Conservation (phyloP, 2,888 invertebrate species). For the Idaea straminata region DNA sequence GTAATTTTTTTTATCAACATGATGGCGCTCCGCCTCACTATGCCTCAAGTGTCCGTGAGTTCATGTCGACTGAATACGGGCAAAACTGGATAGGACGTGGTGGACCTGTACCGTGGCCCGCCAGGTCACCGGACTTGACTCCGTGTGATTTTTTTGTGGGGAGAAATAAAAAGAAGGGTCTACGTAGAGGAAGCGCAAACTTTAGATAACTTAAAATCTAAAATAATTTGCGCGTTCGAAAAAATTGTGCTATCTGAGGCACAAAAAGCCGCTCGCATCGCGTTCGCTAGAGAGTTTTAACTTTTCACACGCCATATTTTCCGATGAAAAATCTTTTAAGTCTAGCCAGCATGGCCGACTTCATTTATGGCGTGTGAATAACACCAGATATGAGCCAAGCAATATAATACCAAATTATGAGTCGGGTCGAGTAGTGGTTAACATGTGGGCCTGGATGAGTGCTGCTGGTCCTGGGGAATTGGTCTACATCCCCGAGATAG, state of each 20-base stretch:
- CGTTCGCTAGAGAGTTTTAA: too few relatives aligned
- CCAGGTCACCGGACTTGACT: constrained; percentile 26
- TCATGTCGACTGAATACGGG: neutral
- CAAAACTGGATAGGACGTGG: neutral
- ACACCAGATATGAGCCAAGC: too few relatives aligned
- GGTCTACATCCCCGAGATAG: neutral
- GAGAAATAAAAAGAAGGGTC: constrained; percentile 26
- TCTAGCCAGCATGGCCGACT: too few relatives aligned
- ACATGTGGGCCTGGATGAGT: neutral
- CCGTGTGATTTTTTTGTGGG: constrained; percentile 26
- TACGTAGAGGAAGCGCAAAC: constrained; percentile 9
- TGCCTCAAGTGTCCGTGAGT: neutral
- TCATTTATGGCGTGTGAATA: too few relatives aligned
- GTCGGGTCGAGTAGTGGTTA: neutral
- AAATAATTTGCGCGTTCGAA: too few relatives aligned
- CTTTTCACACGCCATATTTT: too few relatives aligned
- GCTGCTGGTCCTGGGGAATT: neutral
- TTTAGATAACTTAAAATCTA: too few relatives aligned
- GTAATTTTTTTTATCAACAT: neutral
- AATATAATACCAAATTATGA: too few relatives aligned
- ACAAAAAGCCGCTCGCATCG: too few relatives aligned
- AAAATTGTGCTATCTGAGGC: too few relatives aligned
- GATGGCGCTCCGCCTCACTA: neutral
- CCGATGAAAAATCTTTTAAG: too few relatives aligned
- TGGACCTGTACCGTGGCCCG: constrained; percentile 19